Evolutionary conservation across 2,888 invertebrate genomes (phyloP).

Genomic region (Lacanobia oleracea): DNA sequence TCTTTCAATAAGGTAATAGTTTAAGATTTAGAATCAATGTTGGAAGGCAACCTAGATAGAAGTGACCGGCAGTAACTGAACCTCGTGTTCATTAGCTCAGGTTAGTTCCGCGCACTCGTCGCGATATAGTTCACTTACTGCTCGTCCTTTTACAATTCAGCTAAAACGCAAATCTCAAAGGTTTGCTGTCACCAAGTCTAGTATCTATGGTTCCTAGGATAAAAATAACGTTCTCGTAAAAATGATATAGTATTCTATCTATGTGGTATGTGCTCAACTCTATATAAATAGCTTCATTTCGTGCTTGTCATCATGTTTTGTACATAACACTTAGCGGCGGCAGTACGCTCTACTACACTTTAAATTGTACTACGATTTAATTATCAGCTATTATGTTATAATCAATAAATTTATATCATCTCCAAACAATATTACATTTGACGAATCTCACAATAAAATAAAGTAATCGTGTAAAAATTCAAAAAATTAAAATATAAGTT

Average conservation of each 20-base stretch:
- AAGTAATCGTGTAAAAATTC: slow-evolving; percentile 73
- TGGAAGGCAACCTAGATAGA: slow-evolving; percentile 42
- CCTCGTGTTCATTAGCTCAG: not conserved
- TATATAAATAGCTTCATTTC: slow-evolving; percentile 67
- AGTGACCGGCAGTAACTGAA: slow-evolving; percentile 46
- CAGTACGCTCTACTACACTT: slow-evolving; percentile 70
- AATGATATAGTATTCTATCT: slow-evolving; percentile 47
- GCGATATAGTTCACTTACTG: slow-evolving; percentile 43
- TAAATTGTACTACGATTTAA: slow-evolving; percentile 77
- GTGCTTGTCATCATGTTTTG: slow-evolving; percentile 61
- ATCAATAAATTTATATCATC: slow-evolving; percentile 61
- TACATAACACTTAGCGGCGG: slow-evolving; percentile 66
- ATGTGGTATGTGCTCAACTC: slow-evolving; percentile 60
- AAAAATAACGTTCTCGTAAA: slow-evolving; percentile 64
- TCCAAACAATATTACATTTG: slow-evolving; percentile 58
- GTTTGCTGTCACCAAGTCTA: slow-evolving; percentile 69
- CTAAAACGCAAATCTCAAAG: slow-evolving; percentile 47
- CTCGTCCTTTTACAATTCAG: slow-evolving; percentile 22
- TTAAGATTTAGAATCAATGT: slow-evolving; percentile 47
- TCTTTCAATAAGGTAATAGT: slow-evolving; percentile 41
- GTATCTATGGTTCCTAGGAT: slow-evolving; percentile 61
- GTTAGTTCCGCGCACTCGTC: not conserved
- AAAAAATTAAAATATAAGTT: slow-evolving; percentile 73
- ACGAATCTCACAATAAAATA: slow-evolving; percentile 62
- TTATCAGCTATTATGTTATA: slow-evolving; percentile 75